A percentile compares a stretch with the other conserved stretches of the same genome.
Evolutionary conservation across 2,113 vertebrate species (phyloP).

Genomic region (Lanius collurio): DNA sequence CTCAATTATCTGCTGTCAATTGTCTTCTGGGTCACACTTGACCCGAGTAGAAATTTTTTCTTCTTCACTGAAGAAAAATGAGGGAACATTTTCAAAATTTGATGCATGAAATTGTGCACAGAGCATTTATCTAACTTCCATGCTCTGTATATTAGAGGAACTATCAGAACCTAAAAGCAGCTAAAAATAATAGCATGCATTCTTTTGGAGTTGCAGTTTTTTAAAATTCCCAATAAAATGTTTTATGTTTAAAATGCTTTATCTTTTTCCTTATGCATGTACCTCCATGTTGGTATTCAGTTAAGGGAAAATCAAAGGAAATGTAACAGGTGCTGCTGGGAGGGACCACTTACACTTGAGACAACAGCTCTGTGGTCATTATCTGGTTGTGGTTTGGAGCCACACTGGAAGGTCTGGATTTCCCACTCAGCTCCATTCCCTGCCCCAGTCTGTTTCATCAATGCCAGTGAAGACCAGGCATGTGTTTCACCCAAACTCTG

Average conservation of each 20-base stretch:
- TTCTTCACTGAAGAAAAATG: not conserved
- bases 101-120: not conserved
- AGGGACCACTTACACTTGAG: not conserved
- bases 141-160: not conserved
- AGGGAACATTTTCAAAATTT: not conserved
- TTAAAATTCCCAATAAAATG: not conserved
- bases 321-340: not conserved
- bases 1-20: not conserved
- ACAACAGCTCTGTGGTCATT: not conserved
- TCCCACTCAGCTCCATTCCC: not conserved
- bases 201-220: not conserved
- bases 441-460: not conserved
- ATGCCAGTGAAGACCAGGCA: not conserved
- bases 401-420: not conserved
- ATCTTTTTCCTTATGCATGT: not conserved
- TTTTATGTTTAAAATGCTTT: not conserved
- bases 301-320: not conserved
- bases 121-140: not conserved
- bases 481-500: not conserved
- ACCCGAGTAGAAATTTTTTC: fast-evolving
- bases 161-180: not conserved
- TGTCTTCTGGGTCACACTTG: not conserved
- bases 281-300: not conserved
- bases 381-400: not conserved
- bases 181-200: not conserved